Evolutionary conservation across 2,113 vertebrate species (phyloP), one percentile per base, ranked within the genome.

Genomic region (Gambusia affinis): DNA sequence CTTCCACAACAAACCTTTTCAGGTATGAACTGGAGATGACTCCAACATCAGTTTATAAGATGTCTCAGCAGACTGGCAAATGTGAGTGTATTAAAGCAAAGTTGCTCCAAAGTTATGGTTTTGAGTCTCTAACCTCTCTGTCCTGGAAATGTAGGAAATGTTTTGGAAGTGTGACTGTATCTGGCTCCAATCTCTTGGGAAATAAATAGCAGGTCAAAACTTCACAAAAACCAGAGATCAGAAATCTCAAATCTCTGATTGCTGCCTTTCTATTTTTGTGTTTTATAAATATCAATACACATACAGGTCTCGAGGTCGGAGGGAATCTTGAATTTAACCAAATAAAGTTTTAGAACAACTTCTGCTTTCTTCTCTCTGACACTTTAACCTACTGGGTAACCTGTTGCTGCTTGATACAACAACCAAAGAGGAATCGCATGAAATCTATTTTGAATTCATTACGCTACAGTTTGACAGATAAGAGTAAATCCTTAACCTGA

Each of bases 351-450:
- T 42, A 54, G 17, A 24, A 80, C 12, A 39, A 61, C 3, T 63
- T 19, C 27, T 44, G 19, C 12, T 75, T 80, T 70, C 65, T 80
- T 69, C 35, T 65, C 68, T 65, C 61, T 77, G 75, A 77, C 81
- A 67, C 73, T 79, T 8, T 74, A 65, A 83, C 82, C 82, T 31
- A 81, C 47, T 77, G 75, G 76, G 67, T 79, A 60, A 75, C 64
- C 80, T 73, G 71, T 80, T 31, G 8, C 42, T 8, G 69, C 62
- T 12, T 24, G 64, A 67, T 68, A 75, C 61, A 62, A 72, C 77
- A 76, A 15, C 47, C 39, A 72, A 74, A 85, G 19, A 67, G 60
- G 60, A 85, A 65, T 85, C 85, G 83, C 81, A 81, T 87, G 83
- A 73, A 82, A 22, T 27, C 24, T 28, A 24, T 66, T 70, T 65